These are phyloP conservation scores for Manacus vitellinus DNA, from an alignment of 2,113 vertebrate species.

Conservation along the genomic window DNA sequence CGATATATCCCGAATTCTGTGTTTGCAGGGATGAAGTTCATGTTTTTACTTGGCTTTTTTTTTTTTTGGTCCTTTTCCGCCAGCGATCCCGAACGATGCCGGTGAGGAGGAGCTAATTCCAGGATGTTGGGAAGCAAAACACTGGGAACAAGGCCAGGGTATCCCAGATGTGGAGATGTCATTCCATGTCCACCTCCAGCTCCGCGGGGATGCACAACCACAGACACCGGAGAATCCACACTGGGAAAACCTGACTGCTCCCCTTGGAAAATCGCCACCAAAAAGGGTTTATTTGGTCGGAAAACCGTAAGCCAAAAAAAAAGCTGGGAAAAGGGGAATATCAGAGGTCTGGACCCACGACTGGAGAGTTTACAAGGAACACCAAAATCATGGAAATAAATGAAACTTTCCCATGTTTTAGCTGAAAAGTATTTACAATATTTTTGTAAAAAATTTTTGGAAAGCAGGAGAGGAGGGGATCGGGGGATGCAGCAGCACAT, in stretches of 20 bases:
- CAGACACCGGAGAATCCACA: not conserved
- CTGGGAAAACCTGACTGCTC: fast-evolving
- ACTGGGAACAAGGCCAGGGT: fast-evolving
- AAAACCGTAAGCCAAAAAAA: not conserved
- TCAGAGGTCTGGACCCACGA: not conserved
- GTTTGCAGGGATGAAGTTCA: not conserved
- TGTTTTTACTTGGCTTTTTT: not conserved
- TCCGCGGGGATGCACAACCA: not conserved
- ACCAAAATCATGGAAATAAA: not conserved
- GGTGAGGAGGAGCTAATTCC: fast-evolving
- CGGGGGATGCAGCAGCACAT: fast-evolving
- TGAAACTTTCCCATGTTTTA: fast-evolving
- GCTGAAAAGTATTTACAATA: not conserved
- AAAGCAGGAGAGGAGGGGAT: fast-evolving
- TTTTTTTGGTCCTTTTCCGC: not conserved
- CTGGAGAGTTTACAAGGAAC: fast-evolving
- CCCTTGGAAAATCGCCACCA: not conserved
- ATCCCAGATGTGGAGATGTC: not conserved
- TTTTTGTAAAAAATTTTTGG: not conserved
- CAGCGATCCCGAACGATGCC: fast-evolving
- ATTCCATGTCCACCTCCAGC: not conserved
- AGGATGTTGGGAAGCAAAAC: fast-evolving
- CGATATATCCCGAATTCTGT: fast-evolving
- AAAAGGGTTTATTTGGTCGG: not conserved
- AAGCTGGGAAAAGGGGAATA: not conserved